Evolutionary conservation across 2,888 invertebrate genomes (phyloP), one percentile per base, ranked within the genome.

Genomic region (Nomada lathburiana): DNA sequence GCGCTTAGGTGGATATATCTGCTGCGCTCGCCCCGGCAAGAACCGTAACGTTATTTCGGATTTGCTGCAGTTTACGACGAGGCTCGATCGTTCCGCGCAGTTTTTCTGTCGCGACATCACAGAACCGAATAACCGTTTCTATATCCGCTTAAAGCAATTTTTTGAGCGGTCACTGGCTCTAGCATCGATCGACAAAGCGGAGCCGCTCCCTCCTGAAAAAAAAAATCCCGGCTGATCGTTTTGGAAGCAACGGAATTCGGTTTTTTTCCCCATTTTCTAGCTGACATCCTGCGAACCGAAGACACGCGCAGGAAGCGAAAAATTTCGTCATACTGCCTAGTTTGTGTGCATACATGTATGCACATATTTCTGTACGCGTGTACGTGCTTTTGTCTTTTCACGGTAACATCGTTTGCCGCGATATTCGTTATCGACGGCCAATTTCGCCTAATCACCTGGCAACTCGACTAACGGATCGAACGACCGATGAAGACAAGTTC

Each of bases 141-240:
- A 42, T 71, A 82, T 83, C 68, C 80, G 79, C 78, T 84, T 84
- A 79, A 75, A 72, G 83, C 70, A 76, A 83, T 82, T 82, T 83
- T 82, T 76, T 68, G 73, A 67, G 42, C 42, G 57, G 20, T 18
- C 52, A 23, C 52, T 23, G 64, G 16, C 20, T 29, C 72, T 65
- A 63, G 72, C 18, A 83, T 67, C 52, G 62, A 60, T 64, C 50
- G 55, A 42, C 52, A 62, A 42, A 59, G 53, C 62, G 42, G 42
- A 42, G 29, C 47, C 67, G 57, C n/a, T 64, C 60, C 23, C 20
- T 29, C 26, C 42, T 7, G 2, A 26, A 36, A 36, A 57, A 26
- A 23, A 23, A 77, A 85, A 87, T 71, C 60, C 65, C 9, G 23
- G 55, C 60, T 20, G 64, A 70, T 80, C 74, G 79, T 78, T 87